A percentile compares a stretch with the other conserved stretches of the same genome.
phyloP scores from a whole-genome alignment of 2,797 vertebrate genomes.

The Oryzias dopingdopingensis region DNA sequence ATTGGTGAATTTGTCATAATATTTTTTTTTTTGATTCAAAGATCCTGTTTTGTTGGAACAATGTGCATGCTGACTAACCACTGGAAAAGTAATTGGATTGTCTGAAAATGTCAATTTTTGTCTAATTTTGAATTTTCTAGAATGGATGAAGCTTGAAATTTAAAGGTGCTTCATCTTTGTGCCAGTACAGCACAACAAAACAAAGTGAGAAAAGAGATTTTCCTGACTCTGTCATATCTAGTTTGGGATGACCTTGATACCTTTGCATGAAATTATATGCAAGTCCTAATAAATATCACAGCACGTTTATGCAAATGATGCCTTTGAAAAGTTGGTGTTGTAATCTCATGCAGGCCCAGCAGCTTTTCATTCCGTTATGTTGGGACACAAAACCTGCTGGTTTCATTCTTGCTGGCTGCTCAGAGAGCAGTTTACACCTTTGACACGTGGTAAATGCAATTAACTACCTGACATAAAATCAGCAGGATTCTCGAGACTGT shows the following conservation, averaged over 20 bases:
- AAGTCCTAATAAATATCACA: conserved; percentile 5
- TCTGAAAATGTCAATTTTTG: too few species aligned
- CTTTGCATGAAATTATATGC: conserved; percentile 3
- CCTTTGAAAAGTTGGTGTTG: conserved; percentile 3
- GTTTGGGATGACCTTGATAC: not conserved
- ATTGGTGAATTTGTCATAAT: too few species aligned
- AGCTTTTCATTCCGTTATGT: conserved; percentile 3
- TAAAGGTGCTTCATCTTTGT: too few species aligned
- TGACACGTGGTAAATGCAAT: conserved; percentile 30
- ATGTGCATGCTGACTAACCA: too few species aligned
- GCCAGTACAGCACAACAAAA: too few species aligned
- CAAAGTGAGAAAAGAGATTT: not conserved
- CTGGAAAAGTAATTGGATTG: too few species aligned
- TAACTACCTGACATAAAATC: conserved; percentile 46
- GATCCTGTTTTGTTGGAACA: too few species aligned
- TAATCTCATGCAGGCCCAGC: conserved; percentile 2
- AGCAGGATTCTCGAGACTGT: conserved; percentile 25
- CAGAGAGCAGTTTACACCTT: conserved; percentile 32
- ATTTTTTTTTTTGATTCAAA: too few species aligned
- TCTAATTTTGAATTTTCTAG: too few species aligned
- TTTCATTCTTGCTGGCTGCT: conserved; percentile 39
- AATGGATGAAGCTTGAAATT: too few species aligned
- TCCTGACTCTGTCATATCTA: not conserved
- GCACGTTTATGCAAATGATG: not conserved
- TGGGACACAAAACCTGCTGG: conserved; percentile 17